These are phyloP conservation scores for Lepidurus packardi DNA, from an alignment of 1,140 invertebrate genomes.

Conservation along the genomic window DNA sequence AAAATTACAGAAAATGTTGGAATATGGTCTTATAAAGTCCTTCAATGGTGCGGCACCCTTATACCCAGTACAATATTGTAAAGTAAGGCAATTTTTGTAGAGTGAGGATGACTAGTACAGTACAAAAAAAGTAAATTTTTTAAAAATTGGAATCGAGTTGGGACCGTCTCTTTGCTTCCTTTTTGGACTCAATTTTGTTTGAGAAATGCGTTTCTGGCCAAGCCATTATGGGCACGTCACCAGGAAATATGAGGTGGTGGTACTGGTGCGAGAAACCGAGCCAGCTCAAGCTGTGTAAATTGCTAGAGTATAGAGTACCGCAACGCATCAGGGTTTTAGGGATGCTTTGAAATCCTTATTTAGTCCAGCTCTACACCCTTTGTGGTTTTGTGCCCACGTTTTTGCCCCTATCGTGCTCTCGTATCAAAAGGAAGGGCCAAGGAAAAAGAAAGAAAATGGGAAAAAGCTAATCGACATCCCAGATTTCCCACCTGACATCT, in stretches of 20 bases:
- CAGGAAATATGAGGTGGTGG: conserved; percentile 11
- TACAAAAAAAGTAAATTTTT: too few relatives aligned
- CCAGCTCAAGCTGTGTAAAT: conserved; percentile 11
- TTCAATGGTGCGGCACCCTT: too few relatives aligned
- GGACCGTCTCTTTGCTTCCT: too few relatives aligned
- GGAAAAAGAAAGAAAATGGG: background rate
- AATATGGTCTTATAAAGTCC: too few relatives aligned
- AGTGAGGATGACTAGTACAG: too few relatives aligned
- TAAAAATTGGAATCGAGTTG: too few relatives aligned
- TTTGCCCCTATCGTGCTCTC: background rate
- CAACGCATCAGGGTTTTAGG: background rate
- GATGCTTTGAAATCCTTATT: background rate
- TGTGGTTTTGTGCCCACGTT: background rate
- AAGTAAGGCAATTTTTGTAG: too few relatives aligned
- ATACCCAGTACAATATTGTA: too few relatives aligned
- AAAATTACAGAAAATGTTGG: too few relatives aligned
- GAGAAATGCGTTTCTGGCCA: conserved; percentile 21
- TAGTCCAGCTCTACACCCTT: background rate
- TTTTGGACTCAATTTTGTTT: background rate
- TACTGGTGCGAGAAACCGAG: conserved; percentile 10
- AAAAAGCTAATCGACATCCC: conserved; percentile 14
- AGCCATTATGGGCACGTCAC: conserved; percentile 18
- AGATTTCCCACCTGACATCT: conserved; percentile 18
- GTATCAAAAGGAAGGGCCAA: background rate
- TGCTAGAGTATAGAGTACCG: background rate